phyloP scores from a whole-genome alignment of 2,113 vertebrate genomes.

The Poicephalus gulielmi region DNA sequence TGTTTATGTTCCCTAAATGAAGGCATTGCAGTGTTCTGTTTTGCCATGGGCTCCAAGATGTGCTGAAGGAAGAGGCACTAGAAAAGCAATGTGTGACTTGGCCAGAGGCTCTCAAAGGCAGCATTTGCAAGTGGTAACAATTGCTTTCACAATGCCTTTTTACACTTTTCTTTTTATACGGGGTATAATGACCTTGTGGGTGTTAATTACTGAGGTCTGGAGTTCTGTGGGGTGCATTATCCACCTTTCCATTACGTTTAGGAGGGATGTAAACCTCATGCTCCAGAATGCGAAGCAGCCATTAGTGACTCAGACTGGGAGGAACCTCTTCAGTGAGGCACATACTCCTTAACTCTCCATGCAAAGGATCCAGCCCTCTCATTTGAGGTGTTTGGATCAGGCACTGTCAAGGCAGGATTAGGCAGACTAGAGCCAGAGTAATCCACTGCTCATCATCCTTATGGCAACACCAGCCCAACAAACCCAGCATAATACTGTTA shows the following conservation, averaged over 20 bases:
- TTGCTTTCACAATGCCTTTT: conserved; percentile 15
- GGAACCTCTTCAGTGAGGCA: background rate
- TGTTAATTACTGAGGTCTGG: conserved; percentile 43
- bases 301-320: background rate
- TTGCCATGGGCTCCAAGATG: background rate
- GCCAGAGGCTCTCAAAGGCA: background rate
- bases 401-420: background rate
- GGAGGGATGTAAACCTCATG: background rate
- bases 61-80: background rate
- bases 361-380: background rate
- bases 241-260: conserved; percentile 12
- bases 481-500: background rate
- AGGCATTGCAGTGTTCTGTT: background rate
- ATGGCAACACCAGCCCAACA: background rate
- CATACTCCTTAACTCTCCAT: background rate
- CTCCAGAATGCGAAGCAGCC: background rate
- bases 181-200: conserved; percentile 3
- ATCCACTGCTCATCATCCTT: background rate
- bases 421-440: background rate
- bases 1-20: background rate
- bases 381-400: background rate
- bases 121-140: background rate
- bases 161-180: background rate
- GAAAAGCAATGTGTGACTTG: background rate
- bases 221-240: background rate